Evolutionary conservation across 1,140 invertebrate species (phyloP), one percentile per base, ranked within the genome.

Genomic region (Ephestia elutella): DNA sequence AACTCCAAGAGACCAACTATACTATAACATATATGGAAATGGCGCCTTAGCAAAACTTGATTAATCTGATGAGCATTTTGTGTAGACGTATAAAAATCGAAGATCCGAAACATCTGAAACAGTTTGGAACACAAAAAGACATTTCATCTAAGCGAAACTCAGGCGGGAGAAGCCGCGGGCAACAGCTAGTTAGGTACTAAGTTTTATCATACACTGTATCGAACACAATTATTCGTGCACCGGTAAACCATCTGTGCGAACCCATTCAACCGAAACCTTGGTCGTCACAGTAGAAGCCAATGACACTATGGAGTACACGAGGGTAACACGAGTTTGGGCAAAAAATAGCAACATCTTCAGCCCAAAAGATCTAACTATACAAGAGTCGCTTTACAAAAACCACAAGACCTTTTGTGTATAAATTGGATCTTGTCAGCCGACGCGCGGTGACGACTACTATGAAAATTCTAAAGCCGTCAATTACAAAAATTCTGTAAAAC

Each of bases 281-380:
- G 21, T 30, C 15, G 28, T 54, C 15, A 55, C 18, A 20, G 15
- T 11, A 38, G 9, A 55, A 55, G 56, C 20, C 61, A 58, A 63
- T 59, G 57, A 63, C 56, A 53, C 15, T 54, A n/a, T n/a, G 38
- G 9, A 19, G 38, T 49, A 35, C 0, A 30, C 13, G 15, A 21
- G 51, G 28, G 58, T 59, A 15, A 56, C 54, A 63, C 54, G 57
- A 48, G 51, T 18, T 35, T 17, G 13, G 30, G 56, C 54, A 60
- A 58, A 63, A 64, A 64, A 32, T 21, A 28, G 54, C 44, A 55
- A 18, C 50, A 49, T 51, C 49, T 25, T 57, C 51, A 28, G 50
- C 35, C 20, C 28, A 53, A 56, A 61, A 60, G 58, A 61, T 67
- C 58, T 60, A 67, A 64, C 59, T 60, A 63, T 60, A 30, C 57